phyloP scores from a whole-genome alignment of 1,140 invertebrate genomes.

The Hesperophylax magnus region DNA sequence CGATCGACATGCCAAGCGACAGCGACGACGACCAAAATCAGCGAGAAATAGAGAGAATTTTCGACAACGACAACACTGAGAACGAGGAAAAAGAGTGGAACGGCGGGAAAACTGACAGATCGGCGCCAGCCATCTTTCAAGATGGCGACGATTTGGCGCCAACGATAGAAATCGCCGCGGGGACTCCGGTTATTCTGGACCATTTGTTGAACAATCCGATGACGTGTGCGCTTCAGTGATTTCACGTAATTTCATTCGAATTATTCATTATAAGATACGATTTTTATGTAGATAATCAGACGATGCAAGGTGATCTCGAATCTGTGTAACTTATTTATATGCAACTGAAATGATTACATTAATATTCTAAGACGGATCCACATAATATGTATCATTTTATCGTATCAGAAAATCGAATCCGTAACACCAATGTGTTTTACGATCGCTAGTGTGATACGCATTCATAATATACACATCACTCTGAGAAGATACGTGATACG shows the following conservation, averaged over 20 bases:
- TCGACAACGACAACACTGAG: not conserved
- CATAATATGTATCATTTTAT: too few relatives aligned
- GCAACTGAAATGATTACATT: too few relatives aligned
- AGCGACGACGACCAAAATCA: not conserved
- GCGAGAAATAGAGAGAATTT: not conserved
- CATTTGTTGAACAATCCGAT: constrained; percentile 70
- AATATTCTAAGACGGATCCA: too few relatives aligned
- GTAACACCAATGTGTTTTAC: too few relatives aligned
- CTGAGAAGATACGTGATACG: too few relatives aligned
- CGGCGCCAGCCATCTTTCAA: constrained; percentile 27
- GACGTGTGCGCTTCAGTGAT: constrained; percentile 69
- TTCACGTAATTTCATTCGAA: not conserved
- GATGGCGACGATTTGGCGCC: constrained; percentile 46
- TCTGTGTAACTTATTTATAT: too few relatives aligned
- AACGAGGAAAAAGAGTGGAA: not conserved
- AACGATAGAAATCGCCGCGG: constrained; percentile 67
- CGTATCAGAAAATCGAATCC: too few relatives aligned
- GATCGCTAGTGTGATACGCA: too few relatives aligned
- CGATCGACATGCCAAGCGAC: not conserved
- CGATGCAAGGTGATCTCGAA: too few relatives aligned
- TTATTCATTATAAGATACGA: too few relatives aligned
- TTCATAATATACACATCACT: too few relatives aligned
- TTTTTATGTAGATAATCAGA: too few relatives aligned
- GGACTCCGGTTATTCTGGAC: constrained; percentile 69
- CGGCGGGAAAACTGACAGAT: not conserved